phyloP scores from a whole-genome alignment of 2,797 vertebrate species.

The Acanthis flammea region DNA sequence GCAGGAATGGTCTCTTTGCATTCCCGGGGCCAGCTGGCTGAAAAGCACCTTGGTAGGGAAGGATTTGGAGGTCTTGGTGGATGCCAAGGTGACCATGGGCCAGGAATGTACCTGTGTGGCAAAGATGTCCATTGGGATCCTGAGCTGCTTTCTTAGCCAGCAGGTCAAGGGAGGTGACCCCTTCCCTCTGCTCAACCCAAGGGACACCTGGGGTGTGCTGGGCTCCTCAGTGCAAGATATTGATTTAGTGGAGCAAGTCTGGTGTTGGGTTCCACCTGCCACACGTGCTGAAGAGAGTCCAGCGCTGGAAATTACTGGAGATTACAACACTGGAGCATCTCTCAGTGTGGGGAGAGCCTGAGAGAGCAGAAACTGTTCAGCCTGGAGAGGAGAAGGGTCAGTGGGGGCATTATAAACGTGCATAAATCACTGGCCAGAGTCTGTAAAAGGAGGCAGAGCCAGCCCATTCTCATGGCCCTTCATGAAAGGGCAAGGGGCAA shows the following conservation, averaged over 20 bases:
- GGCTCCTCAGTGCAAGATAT: neutral
- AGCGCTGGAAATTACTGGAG: neutral
- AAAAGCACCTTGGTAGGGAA: neutral
- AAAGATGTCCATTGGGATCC: neutral
- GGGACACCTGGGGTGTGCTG: neutral
- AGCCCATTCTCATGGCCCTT: neutral
- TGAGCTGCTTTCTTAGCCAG: neutral
- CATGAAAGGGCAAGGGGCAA: neutral
- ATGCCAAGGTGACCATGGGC: neutral
- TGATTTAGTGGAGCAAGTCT: neutral
- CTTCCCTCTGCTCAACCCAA: neutral
- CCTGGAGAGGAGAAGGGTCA: neutral
- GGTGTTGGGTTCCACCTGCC: neutral
- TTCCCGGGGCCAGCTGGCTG: neutral
- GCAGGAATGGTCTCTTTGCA: neutral
- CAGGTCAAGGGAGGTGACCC: fast-evolving
- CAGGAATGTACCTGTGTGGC: neutral
- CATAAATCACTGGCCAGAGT: neutral
- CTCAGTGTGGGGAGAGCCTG: neutral
- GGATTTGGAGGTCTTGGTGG: neutral
- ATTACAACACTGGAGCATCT: neutral
- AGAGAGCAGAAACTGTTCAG: neutral
- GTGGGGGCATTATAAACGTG: neutral
- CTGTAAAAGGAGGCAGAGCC: neutral
- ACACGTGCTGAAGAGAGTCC: neutral